A percentile compares a stretch with the other conserved stretches of the same genome.
Conservation (phyloP, 2,888 invertebrate species). For the Pardosa pseudoannulata region DNA sequence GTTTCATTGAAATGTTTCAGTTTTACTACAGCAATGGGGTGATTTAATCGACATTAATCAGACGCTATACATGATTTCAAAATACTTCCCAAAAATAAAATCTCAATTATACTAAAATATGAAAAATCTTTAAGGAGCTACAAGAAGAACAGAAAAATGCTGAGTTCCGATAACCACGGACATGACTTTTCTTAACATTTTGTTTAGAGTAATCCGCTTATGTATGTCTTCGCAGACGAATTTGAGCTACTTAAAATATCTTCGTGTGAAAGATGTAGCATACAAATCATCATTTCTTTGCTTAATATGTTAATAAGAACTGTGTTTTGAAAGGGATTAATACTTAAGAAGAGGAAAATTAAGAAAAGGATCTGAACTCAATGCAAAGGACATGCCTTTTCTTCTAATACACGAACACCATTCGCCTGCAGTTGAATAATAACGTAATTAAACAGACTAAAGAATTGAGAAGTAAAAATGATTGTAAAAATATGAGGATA, state of each 20-base stretch:
- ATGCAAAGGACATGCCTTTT: neutral
- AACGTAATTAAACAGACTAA: no score
- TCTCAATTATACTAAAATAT: neutral
- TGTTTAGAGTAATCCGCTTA: slow-evolving; percentile 8
- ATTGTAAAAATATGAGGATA: no score
- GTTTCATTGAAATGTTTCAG: no score
- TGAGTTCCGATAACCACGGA: neutral
- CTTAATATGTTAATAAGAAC: slow-evolving; percentile 13
- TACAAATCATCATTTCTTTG: slow-evolving; percentile 5
- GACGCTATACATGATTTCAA: no score
- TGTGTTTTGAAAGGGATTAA: slow-evolving; percentile 4
- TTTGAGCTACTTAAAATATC: neutral
- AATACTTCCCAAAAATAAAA: neutral
- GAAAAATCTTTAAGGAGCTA: neutral
- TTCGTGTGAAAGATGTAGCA: neutral
- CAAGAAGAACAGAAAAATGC: neutral
- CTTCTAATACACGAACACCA: no score
- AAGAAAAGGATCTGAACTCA: neutral
- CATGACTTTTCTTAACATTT: neutral
- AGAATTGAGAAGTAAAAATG: no score
- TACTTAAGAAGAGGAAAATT: slow-evolving; percentile 4
- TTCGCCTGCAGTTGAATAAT: no score
- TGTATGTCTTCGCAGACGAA: neutral
- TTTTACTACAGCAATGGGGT: no score
- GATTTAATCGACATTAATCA: no score